Evolutionary conservation across 2,797 vertebrate species (phyloP).

Genomic region (Sebastes oblongus): DNA sequence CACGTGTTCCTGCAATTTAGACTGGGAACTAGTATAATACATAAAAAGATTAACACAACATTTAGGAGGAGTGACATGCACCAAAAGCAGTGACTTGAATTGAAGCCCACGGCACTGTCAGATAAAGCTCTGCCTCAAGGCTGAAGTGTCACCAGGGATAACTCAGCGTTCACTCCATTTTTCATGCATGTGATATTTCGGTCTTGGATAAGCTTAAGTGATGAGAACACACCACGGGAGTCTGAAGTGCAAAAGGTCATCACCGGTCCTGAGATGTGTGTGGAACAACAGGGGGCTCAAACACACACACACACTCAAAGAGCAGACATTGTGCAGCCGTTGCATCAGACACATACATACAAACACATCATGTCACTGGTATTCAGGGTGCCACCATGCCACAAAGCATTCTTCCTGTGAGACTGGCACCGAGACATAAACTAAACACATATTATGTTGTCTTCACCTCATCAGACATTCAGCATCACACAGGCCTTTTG

Average conservation of each 20-base stretch:
- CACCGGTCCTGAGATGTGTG: conserved; percentile 19
- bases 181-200: conserved; percentile 34
- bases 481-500: conserved; percentile 54
- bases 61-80: not conserved
- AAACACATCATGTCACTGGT: conserved; percentile 34
- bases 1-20: not conserved
- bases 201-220: conserved; percentile 23
- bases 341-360: conserved; percentile 5
- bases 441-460: conserved; percentile 48
- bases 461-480: conserved; percentile 66
- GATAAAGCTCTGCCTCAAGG: not conserved
- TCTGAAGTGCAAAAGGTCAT: conserved; percentile 55
- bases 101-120: not conserved
- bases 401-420: conserved; percentile 28
- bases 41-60: not conserved
- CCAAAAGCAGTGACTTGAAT: not conserved
- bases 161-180: conserved; percentile 8
- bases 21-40: not conserved
- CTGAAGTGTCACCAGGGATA: conserved; percentile 5
- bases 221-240: conserved; percentile 55
- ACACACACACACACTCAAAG: conserved; percentile 9
- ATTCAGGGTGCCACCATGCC: not conserved
- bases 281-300: conserved; percentile 6
- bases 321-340: conserved; percentile 12
- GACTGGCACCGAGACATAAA: conserved; percentile 19